A percentile compares a stretch with the other conserved stretches of the same genome.
phyloP scores from a whole-genome alignment of 2,888 invertebrate genomes.

The Drosophila sordidapex region DNA sequence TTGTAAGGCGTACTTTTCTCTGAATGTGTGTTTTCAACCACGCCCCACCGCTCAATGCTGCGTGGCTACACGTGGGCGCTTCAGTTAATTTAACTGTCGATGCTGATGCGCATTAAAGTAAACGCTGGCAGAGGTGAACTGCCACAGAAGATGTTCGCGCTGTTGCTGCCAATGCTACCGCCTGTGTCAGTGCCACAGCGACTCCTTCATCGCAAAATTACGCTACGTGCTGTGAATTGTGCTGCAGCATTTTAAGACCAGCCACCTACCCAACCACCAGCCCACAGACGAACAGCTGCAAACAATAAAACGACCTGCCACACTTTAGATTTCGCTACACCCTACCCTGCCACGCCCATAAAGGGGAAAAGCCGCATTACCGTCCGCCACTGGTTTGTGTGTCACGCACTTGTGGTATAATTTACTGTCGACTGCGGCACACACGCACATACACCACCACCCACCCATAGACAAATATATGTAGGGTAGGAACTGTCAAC shows the following conservation, averaged over 20 bases:
- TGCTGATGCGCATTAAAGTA: conserved; percentile 63
- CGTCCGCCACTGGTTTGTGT: conserved; percentile 56
- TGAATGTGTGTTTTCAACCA: conserved; percentile 23
- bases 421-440: conserved; percentile 66
- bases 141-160: background rate
- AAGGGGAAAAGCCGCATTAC: conserved; percentile 44
- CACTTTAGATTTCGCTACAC: conserved; percentile 1
- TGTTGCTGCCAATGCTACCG: background rate
- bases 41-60: conserved; percentile 32
- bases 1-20: background rate
- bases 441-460: conserved; percentile 29
- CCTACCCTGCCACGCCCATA: background rate
- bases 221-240: conserved; percentile 77
- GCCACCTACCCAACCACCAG: conserved; percentile 3
- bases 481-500: conserved; percentile 60
- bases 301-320: conserved; percentile 64
- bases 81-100: conserved; percentile 67
- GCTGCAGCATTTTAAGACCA: conserved; percentile 73
- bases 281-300: conserved; percentile 48
- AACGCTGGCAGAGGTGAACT: conserved; percentile 18
- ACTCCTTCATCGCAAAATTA: conserved; percentile 67
- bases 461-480: conserved; percentile 11
- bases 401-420: conserved; percentile 79
- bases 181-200: conserved; percentile 14
- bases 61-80: conserved; percentile 33